Evolutionary conservation across 2,888 invertebrate genomes (phyloP).

Genomic region (Pristionchus japonicus): DNA sequence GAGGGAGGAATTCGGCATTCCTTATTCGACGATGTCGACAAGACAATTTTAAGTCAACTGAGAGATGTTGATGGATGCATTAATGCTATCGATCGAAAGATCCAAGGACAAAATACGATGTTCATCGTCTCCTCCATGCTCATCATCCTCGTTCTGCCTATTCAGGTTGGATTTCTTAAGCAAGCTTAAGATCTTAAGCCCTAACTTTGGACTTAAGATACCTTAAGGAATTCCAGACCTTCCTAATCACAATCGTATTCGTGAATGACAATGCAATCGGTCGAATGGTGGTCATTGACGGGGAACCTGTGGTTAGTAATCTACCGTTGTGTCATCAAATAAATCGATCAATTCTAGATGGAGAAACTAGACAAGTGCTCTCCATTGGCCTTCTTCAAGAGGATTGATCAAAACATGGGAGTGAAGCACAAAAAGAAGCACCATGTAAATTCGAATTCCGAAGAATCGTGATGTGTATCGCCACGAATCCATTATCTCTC

Average conservation of each 20-base stretch:
- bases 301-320: neutral
- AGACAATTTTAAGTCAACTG: too few relatives aligned
- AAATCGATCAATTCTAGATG: neutral
- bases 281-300: neutral
- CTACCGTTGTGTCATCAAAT: too few relatives aligned
- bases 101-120: neutral
- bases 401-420: neutral
- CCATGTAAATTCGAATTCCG: neutral
- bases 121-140: neutral
- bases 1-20: neutral
- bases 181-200: too few relatives aligned
- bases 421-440: neutral
- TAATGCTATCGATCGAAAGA: neutral
- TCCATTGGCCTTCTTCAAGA: neutral
- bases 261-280: neutral
- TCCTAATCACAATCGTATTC: neutral
- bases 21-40: neutral
- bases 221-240: constrained; percentile 15
- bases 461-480: neutral
- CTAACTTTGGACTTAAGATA: too few relatives aligned
- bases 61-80: neutral
- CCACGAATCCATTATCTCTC: neutral
- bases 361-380: constrained; percentile 1
- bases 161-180: too few relatives aligned
- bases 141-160: neutral